These are phyloP conservation scores for Steinernema carpocapsae DNA, from an alignment of 2,888 invertebrate genomes.

Conservation along the genomic window DNA sequence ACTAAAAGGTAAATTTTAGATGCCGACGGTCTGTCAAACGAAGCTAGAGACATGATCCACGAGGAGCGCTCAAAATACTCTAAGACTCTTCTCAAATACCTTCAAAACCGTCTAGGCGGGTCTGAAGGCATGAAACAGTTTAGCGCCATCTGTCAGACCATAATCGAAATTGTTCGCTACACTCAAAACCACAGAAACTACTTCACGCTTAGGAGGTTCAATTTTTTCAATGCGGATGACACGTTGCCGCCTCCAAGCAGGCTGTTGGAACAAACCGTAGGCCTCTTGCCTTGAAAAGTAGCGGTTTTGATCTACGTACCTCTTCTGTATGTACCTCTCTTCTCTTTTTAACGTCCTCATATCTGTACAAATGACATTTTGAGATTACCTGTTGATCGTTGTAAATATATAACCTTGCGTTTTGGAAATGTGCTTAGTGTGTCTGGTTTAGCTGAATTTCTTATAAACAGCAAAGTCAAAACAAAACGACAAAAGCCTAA, in stretches of 20 bases:
- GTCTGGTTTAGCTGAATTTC: too few species aligned
- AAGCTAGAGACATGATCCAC: constrained; percentile 32
- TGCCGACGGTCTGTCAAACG: constrained; percentile 24
- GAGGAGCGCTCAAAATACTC: constrained; percentile 38
- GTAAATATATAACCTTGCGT: constrained; percentile 2
- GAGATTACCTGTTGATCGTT: neutral
- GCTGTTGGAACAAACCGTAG: neutral
- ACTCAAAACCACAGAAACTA: constrained; percentile 26
- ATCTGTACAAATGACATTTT: constrained; percentile 2
- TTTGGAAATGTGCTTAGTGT: neutral
- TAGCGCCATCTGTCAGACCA: constrained; percentile 35
- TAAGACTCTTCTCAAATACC: constrained; percentile 37
- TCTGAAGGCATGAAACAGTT: constrained; percentile 36
- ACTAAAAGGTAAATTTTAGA: constrained; percentile 30
- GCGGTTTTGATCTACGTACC: too few species aligned
- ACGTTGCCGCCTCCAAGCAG: neutral
- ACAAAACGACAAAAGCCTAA: too few species aligned
- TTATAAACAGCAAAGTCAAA: too few species aligned
- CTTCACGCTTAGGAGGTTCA: neutral
- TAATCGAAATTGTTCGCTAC: neutral
- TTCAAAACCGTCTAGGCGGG: constrained; percentile 40
- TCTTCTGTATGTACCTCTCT: neutral
- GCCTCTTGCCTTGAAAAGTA: neutral
- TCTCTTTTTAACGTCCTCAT: neutral
- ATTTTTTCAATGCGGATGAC: neutral